Conservation (phyloP, 1,140 invertebrate genomes). For the Conopomorpha cramerella region DNA sequence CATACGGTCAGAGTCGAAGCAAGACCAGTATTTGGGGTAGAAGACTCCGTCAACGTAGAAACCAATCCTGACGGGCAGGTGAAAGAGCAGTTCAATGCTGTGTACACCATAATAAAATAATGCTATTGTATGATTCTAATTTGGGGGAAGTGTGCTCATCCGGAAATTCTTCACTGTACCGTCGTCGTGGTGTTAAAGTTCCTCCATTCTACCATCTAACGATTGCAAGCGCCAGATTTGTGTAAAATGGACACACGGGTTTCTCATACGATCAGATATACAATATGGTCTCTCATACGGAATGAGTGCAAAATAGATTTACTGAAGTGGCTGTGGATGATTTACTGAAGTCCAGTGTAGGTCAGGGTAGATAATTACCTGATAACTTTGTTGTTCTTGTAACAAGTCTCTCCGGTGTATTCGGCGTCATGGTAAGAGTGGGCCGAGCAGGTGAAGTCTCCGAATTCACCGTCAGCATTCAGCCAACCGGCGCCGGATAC, state of each 20-base stretch:
- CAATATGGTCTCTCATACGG: too few relatives aligned
- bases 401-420: constrained; percentile 22
- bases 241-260: too few relatives aligned
- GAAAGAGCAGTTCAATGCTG: too few relatives aligned
- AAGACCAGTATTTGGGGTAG: constrained; percentile 33
- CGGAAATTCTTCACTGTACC: too few relatives aligned
- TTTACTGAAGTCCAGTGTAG: too few relatives aligned
- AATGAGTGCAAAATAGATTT: too few relatives aligned
- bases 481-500: constrained; percentile 34
- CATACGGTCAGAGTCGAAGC: constrained; percentile 30
- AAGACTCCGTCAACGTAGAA: constrained; percentile 29
- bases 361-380: constrained; percentile 16
- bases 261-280: too few relatives aligned
- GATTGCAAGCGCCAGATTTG: too few relatives aligned
- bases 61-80: constrained; percentile 21
- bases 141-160: background rate
- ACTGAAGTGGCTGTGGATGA: too few relatives aligned
- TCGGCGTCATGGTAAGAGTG: constrained; percentile 24
- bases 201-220: too few relatives aligned
- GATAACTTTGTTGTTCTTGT: constrained; percentile 32
- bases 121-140: constrained; percentile 1
- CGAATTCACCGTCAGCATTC: constrained; percentile 24
- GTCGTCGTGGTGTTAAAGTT: too few relatives aligned
- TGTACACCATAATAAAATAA: background rate
- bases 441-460: constrained; percentile 21